These are phyloP conservation scores for Athalia rosae DNA, from an alignment of 2,888 invertebrate genomes.

Conservation along the genomic window DNA sequence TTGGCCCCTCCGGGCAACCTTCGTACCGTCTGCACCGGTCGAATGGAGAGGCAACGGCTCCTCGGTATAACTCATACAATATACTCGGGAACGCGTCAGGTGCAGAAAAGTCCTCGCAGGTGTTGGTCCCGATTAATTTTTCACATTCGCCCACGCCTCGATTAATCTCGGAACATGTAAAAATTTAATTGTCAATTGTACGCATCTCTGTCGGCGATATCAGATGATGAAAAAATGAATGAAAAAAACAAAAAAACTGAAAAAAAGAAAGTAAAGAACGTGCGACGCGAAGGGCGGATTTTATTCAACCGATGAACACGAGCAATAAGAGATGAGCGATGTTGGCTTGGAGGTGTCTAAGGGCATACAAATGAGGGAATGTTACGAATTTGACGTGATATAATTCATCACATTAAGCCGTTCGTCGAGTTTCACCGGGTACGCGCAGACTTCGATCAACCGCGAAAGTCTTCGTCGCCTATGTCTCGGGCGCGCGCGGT, in stretches of 20 bases:
- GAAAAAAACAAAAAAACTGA: constrained; percentile 19
- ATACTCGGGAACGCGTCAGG: no score
- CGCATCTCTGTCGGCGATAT: no score
- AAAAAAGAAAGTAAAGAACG: constrained; percentile 31
- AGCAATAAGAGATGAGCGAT: constrained; percentile 67
- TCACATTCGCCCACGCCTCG: no score
- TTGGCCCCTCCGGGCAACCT: constrained; percentile 64
- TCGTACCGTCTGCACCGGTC: constrained; percentile 53
- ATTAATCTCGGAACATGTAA: no score
- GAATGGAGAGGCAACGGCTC: not conserved
- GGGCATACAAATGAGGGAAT: constrained; percentile 72
- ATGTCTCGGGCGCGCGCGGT: constrained; percentile 45
- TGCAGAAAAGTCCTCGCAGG: no score
- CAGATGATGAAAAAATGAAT: constrained; percentile 51
- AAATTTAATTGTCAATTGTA: no score
- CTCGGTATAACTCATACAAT: not conserved
- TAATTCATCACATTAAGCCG: constrained; percentile 66
- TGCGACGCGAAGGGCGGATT: constrained; percentile 26
- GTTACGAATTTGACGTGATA: constrained; percentile 69
- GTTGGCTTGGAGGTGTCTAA: constrained; percentile 71
- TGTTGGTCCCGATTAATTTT: no score
- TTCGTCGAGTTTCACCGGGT: constrained; percentile 18
- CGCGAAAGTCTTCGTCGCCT: not conserved
- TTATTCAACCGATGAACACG: constrained; percentile 29
- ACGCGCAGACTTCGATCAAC: not conserved